Evolutionary conservation across 2,888 invertebrate genomes (phyloP).

Genomic region (Amphipyra berbera): DNA sequence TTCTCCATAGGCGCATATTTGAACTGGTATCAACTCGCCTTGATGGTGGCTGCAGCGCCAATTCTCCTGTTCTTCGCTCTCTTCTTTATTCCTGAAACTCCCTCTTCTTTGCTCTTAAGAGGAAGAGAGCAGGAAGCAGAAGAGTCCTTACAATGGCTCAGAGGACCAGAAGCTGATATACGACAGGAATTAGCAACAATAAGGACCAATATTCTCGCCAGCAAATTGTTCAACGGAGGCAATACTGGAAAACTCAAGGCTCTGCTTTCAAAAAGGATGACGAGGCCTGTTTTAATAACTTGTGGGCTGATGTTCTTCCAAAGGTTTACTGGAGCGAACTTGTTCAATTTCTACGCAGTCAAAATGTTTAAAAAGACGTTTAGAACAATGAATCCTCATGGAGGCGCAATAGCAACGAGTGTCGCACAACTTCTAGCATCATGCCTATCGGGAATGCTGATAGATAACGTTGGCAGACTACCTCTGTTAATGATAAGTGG

Average conservation of each 20-base stretch:
- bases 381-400: conserved; percentile 94
- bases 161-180: conserved; percentile 94
- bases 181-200: conserved; percentile 93
- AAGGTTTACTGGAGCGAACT: conserved; percentile 94
- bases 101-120: conserved; percentile 94
- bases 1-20: conserved; percentile 95
- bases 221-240: conserved; percentile 78
- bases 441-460: conserved; percentile 94
- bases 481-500: conserved; percentile 95
- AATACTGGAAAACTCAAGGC: conserved; percentile 77
- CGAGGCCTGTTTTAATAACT: conserved; percentile 94
- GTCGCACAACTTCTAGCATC: conserved; percentile 95
- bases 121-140: conserved; percentile 94
- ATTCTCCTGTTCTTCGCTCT: conserved; percentile 93
- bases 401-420: conserved; percentile 95
- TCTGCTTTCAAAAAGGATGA: conserved; percentile 82
- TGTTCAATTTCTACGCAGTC: conserved; percentile 95
- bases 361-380: conserved; percentile 96
- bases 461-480: conserved; percentile 95
- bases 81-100: conserved; percentile 96
- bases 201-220: conserved; percentile 91
- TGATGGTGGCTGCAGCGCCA: conserved; percentile 94
- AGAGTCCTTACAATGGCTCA: conserved; percentile 93
- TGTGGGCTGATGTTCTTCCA: conserved; percentile 97
- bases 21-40: conserved; percentile 95